Base-by-base conservation (phyloP, 2,797 vertebrate species). In the Onychomys arenicola region DNA sequence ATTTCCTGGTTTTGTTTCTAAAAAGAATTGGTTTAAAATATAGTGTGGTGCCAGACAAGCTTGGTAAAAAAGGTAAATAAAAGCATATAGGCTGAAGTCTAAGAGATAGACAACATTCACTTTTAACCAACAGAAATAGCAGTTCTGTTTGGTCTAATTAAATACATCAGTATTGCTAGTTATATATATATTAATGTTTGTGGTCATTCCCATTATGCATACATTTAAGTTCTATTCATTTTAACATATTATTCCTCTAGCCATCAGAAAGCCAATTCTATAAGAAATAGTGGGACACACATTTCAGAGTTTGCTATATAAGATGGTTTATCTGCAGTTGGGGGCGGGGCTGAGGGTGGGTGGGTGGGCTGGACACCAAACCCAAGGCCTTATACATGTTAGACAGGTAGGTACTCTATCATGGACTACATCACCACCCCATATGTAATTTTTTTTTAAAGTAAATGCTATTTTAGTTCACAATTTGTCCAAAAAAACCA, bases 231-330 rank as follows among this genome's bases (percentile, higher is more conserved):
- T 59, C 91, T 67, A 80, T 77, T 84, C 82, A 83, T 46, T 59
- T 93, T 94, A 71, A 49, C 86, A 49, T 61, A 9, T 29, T 86
- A 78, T 19, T 93, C 84, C 23, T 40, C 11, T 95, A 87, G 82
- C 61, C 86, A 77, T 81, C 71, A 93, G 76, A 95, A 93, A 95
- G 55, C 11, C 65, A 93, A 21, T 46, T 25, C 46, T 85, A 71
- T 37, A 85, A 89, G 71, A 90, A 88, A 94, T n/a, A 59, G 49
- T 52, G 82, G 76, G 27, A 59, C 16, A 65, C 19, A 7, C 2
- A 73, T 90, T 93, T 90, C 19, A 76, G 85, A 90, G 52, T 46
- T 65, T 76, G 78, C 75, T 69, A 61, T 65, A 67, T 78, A 59
- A 76, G 80, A 55, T 40, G 80, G 21, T 83, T 91, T 85, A 86